Percentiles rank a stretch among this genome's conserved stretches.
phyloP scores from a whole-genome alignment of 2,888 invertebrate species.

The Leuctra nigra region DNA sequence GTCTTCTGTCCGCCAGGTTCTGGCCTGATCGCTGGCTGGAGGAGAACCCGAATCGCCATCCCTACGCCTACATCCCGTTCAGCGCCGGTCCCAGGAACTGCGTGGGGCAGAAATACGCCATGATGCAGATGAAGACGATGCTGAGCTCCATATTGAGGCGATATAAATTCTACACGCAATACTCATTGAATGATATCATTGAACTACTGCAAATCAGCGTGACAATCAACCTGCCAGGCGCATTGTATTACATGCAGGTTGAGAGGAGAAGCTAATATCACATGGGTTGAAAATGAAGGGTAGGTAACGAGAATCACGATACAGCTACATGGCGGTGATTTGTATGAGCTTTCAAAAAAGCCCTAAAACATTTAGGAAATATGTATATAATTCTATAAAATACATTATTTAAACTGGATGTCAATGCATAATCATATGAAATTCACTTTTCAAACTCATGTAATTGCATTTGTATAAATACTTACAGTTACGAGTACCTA shows the following conservation, averaged over 20 bases:
- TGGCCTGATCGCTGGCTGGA: background rate
- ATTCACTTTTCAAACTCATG: too few species aligned
- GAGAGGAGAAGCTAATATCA: too few species aligned
- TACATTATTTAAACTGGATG: too few species aligned
- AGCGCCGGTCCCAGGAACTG: background rate
- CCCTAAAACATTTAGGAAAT: too few species aligned
- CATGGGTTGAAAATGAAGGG: too few species aligned
- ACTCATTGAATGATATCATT: background rate
- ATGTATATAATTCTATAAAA: too few species aligned
- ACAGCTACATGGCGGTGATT: too few species aligned
- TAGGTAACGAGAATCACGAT: too few species aligned
- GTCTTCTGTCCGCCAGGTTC: background rate
- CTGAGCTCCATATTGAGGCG: slow-evolving; percentile 31
- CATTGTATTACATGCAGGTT: background rate
- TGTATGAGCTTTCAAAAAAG: too few species aligned
- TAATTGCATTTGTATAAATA: too few species aligned
- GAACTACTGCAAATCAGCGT: background rate
- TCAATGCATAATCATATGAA: too few species aligned
- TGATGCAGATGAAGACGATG: slow-evolving; percentile 32
- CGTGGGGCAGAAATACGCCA: slow-evolving; percentile 33
- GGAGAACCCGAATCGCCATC: background rate
- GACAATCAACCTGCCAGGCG: background rate
- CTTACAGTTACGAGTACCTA: too few species aligned
- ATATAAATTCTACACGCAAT: slow-evolving; percentile 7
- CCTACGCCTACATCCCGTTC: background rate